Evolutionary conservation across 2,797 vertebrate species (phyloP).

Genomic region (Moxostoma hubbsi): DNA sequence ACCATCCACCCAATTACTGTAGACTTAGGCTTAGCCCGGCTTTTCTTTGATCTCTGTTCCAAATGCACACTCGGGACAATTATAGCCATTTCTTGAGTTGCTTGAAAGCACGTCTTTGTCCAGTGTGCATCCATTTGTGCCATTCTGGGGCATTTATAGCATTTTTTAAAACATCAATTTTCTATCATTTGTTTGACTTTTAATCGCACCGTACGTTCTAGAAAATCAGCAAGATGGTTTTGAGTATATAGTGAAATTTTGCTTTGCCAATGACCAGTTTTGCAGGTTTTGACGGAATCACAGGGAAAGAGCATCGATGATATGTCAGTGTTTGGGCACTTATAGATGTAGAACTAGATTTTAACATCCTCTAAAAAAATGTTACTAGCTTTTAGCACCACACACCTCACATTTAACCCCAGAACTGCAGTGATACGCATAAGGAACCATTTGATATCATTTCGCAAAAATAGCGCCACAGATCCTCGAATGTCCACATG

Average conservation of each 20-base stretch:
- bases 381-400: too few species aligned
- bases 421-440: too few species aligned
- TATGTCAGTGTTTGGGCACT: too few species aligned
- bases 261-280: background rate
- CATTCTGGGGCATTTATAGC: background rate
- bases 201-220: background rate
- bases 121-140: background rate
- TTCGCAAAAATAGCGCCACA: too few species aligned
- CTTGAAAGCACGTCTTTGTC: background rate
- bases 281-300: background rate
- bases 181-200: background rate
- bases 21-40: background rate
- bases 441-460: too few species aligned
- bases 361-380: too few species aligned
- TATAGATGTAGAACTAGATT: too few species aligned
- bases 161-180: background rate
- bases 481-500: too few species aligned
- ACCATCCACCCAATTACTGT: constrained; percentile 19
- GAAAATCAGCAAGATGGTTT: too few species aligned
- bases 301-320: too few species aligned
- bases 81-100: background rate
- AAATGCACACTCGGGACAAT: background rate
- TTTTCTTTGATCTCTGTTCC: constrained; percentile 21
- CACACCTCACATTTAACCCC: too few species aligned
- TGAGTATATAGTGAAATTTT: background rate